These are phyloP conservation scores for Peromyscus polionotus DNA, from an alignment of 2,113 vertebrate genomes.

Conservation along the genomic window DNA sequence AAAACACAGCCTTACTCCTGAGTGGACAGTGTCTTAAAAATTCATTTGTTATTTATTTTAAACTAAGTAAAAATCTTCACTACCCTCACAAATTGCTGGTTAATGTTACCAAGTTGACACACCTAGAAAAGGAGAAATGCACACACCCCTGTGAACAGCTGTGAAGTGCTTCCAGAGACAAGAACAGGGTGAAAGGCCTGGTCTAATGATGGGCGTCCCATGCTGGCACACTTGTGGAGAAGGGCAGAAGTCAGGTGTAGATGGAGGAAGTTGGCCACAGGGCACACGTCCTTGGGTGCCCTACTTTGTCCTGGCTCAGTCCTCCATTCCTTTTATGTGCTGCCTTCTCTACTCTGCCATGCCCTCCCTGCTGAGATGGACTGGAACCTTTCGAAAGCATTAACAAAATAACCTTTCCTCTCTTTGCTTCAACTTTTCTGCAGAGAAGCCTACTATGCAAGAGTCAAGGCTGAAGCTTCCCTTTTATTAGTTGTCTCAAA, in stretches of 20 bases:
- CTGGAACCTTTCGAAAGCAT: not conserved
- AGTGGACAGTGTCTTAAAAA: not conserved
- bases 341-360: not conserved
- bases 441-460: not conserved
- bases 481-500: not conserved
- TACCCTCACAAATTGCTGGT: not conserved
- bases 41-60: not conserved
- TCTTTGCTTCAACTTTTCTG: not conserved
- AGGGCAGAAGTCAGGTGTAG: not conserved
- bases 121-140: not conserved
- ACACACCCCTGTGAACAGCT: not conserved
- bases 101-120: not conserved
- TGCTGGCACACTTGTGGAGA: not conserved
- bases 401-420: not conserved
- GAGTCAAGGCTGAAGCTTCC: not conserved
- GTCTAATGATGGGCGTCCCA: too few species aligned
- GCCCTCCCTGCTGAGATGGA: not conserved
- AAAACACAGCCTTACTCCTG: constrained; percentile 18
- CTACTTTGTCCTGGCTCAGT: not conserved
- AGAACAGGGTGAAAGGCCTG: not conserved
- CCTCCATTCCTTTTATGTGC: not conserved
- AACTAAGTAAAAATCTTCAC: constrained; percentile 21
- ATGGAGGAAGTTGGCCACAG: not conserved
- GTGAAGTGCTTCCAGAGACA: not conserved
- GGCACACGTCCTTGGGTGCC: not conserved